Evolutionary conservation across 2,113 vertebrate species (phyloP).

Genomic region (Sciurus niger): DNA sequence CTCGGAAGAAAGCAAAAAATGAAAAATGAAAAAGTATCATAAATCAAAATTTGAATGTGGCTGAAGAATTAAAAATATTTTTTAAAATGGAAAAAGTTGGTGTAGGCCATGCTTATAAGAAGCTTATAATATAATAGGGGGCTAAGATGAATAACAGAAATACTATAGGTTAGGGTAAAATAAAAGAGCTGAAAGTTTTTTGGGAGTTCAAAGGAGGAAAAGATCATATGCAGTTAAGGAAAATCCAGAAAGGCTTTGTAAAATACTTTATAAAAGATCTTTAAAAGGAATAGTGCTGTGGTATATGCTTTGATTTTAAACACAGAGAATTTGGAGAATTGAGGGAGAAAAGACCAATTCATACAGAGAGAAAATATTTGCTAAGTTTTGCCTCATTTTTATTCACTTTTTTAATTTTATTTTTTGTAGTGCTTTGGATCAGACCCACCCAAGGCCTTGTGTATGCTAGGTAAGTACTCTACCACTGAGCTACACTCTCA

Average conservation of each 20-base stretch:
- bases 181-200: background rate
- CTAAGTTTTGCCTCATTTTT: background rate
- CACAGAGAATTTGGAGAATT: background rate
- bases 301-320: constrained; percentile 11
- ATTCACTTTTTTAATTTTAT: too few relatives aligned
- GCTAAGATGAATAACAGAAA: background rate
- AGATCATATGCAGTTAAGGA: background rate
- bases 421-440: too few relatives aligned
- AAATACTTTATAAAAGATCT: background rate
- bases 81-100: background rate
- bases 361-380: background rate
- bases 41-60: constrained; percentile 16
- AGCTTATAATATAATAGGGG: background rate
- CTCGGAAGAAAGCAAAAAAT: too few relatives aligned
- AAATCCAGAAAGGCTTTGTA: background rate
- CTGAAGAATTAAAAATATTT: constrained; percentile 28
- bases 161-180: background rate
- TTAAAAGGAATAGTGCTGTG: background rate
- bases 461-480: too few relatives aligned
- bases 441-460: too few relatives aligned
- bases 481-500: too few relatives aligned
- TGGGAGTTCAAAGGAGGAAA: background rate
- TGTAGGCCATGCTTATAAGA: background rate
- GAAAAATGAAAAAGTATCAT: background rate
- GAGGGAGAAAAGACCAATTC: background rate